Conservation (phyloP, 2,113 vertebrate genomes). For the Myotis yumanensis region DNA sequence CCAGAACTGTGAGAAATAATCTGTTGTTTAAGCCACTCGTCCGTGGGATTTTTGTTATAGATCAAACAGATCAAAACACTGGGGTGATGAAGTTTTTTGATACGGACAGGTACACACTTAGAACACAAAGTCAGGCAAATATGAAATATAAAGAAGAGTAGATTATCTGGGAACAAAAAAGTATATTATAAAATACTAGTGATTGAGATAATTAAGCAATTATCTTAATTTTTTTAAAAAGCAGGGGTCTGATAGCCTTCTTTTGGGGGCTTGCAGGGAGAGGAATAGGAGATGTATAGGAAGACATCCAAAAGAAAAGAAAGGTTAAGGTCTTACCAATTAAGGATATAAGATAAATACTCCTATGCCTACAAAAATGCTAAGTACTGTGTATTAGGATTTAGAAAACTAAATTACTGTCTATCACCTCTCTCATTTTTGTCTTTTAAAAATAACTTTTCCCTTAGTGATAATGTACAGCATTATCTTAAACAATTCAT, state of each 20-base stretch:
- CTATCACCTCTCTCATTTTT: background rate
- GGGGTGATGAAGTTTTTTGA: background rate
- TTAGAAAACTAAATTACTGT: background rate
- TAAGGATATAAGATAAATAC: background rate
- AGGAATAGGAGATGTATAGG: background rate
- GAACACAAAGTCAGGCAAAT: background rate
- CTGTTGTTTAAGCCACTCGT: background rate
- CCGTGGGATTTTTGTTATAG: background rate
- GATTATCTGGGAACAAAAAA: background rate
- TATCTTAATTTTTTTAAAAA: background rate
- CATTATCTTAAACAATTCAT: background rate
- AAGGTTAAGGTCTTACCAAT: slow-evolving; percentile 14
- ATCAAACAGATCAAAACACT: background rate
- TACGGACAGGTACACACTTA: background rate
- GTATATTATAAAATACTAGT: background rate
- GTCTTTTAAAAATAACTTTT: background rate
- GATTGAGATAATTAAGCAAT: background rate
- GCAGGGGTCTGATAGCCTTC: background rate
- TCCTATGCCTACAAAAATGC: background rate
- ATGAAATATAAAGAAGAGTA: background rate
- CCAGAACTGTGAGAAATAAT: background rate
- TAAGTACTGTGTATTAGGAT: background rate
- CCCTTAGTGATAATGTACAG: background rate
- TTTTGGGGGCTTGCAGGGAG: background rate
- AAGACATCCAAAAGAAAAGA: background rate